Conservation (phyloP, 2,888 invertebrate genomes). For the Hirtodrosophila trivittata region DNA sequence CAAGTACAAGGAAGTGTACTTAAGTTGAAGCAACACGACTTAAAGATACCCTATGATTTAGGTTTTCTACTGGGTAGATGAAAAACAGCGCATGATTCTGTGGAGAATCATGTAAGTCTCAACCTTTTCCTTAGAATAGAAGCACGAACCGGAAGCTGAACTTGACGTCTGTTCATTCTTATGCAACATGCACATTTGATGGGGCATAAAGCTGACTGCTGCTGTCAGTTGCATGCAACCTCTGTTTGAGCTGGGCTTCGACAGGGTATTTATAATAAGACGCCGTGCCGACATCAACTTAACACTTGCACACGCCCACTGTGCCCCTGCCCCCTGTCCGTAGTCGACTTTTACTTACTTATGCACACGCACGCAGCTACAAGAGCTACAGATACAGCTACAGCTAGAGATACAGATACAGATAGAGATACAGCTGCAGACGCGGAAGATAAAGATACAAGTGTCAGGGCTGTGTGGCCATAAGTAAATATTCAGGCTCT, state of each 20-base stretch:
- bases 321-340: neutral
- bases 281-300: slow-evolving; percentile 48
- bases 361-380: slow-evolving; percentile 51
- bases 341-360: slow-evolving; percentile 41
- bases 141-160: too few species aligned
- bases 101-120: too few species aligned
- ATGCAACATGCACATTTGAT: too few species aligned
- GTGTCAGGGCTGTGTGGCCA: slow-evolving; percentile 39
- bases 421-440: slow-evolving; percentile 14
- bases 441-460: slow-evolving; percentile 24
- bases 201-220: too few species aligned
- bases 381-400: slow-evolving; percentile 30
- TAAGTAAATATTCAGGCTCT: slow-evolving; percentile 69
- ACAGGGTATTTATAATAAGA: slow-evolving; percentile 11
- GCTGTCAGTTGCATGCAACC: too few species aligned
- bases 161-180: too few species aligned
- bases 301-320: slow-evolving; percentile 65
- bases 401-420: slow-evolving; percentile 13
- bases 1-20: slow-evolving; percentile 21
- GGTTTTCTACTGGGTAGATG: too few species aligned
- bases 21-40: neutral
- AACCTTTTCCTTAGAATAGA: too few species aligned
- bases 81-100: too few species aligned
- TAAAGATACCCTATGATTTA: slow-evolving; percentile 1
- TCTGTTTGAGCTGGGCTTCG: too few species aligned